phyloP scores from a whole-genome alignment of 1,140 invertebrate species.

The Pseudomyrmex gracilis region DNA sequence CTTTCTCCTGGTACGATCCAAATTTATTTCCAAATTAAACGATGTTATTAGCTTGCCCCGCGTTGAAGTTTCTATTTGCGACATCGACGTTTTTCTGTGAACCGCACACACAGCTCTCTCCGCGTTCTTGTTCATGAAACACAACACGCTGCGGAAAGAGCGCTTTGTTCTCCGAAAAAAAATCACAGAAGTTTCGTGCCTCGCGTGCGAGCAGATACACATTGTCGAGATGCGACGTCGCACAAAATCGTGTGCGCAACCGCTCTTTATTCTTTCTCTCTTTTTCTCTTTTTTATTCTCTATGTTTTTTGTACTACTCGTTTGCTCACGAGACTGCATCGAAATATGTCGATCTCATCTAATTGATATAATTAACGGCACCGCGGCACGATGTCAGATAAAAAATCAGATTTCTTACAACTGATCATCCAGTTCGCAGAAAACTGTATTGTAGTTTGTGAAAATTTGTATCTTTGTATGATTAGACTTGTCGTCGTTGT shows the following conservation, averaged over 20 bases:
- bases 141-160: constrained; percentile 14
- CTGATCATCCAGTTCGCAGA: too few species aligned
- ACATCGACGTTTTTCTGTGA: constrained; percentile 53
- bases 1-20: constrained; percentile 18
- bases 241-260: constrained; percentile 25
- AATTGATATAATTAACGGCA: constrained; percentile 48
- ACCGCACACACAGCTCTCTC: constrained; percentile 3
- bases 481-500: constrained; percentile 5
- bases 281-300: constrained; percentile 3
- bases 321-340: constrained; percentile 1
- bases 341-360: constrained; percentile 47
- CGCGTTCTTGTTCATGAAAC: constrained; percentile 44
- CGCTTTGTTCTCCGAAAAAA: constrained; percentile 58
- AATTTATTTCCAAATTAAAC: constrained; percentile 42
- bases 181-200: constrained; percentile 56
- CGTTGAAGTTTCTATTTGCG: constrained; percentile 44
- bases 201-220: constrained; percentile 8
- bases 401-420: constrained; percentile 12
- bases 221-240: constrained; percentile 28
- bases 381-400: constrained; percentile 16
- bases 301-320: too few species aligned
- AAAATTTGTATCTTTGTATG: constrained; percentile 35
- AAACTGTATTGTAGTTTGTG: neutral
- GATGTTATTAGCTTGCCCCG: constrained; percentile 45
- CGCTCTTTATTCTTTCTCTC: constrained; percentile 23